A percentile compares a stretch with the other conserved stretches of the same genome.
Conservation (phyloP, 1,140 invertebrate species). For the Zaprionus davidi region DNA sequence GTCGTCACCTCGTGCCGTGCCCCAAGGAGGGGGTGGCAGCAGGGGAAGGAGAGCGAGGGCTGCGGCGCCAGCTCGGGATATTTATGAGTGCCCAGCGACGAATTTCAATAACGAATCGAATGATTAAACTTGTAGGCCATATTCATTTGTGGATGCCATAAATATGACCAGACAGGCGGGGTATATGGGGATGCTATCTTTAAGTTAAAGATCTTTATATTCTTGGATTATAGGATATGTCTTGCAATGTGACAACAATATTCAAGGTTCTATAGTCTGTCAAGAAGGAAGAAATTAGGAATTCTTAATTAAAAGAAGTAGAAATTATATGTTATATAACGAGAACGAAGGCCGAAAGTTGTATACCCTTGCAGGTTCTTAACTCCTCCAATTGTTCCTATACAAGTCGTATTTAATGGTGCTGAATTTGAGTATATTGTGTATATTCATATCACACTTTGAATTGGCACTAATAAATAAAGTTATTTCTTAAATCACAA, state of each 20-base stretch:
- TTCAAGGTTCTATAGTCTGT: not conserved
- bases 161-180: not conserved
- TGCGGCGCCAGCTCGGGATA: slow-evolving; percentile 30
- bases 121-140: slow-evolving; percentile 19
- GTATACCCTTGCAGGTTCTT: too few species aligned
- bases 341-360: too few species aligned
- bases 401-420: too few species aligned
- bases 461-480: too few species aligned
- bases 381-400: too few species aligned
- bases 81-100: slow-evolving; percentile 48
- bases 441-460: too few species aligned
- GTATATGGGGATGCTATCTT: not conserved
- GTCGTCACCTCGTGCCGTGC: slow-evolving; percentile 4
- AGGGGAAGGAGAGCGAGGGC: not conserved
- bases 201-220: not conserved
- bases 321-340: too few species aligned
- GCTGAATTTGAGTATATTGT: too few species aligned
- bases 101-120: slow-evolving; percentile 50
- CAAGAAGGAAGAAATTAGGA: not conserved
- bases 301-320: not conserved
- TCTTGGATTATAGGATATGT: not conserved
- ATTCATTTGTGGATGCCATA: slow-evolving; percentile 54
- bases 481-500: too few species aligned
- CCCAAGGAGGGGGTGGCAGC: too few species aligned
- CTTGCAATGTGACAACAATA: not conserved